Evolutionary conservation across 1,140 invertebrate genomes (phyloP).

Genomic region (Gryllus bimaculatus): DNA sequence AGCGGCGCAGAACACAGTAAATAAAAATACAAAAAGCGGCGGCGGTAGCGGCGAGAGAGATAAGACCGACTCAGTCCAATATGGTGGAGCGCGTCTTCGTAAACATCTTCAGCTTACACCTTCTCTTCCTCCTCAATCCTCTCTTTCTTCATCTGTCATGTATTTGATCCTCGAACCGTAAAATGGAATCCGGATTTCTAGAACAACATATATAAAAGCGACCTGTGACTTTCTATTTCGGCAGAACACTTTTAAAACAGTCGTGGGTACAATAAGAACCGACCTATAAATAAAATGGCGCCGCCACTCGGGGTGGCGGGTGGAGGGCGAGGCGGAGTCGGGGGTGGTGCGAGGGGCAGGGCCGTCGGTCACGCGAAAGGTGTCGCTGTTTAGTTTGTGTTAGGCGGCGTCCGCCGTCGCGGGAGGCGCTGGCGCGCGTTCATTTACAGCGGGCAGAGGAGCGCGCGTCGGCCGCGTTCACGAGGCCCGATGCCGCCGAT

Average conservation of each 20-base stretch:
- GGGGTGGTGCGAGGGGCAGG: too few species aligned
- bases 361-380: background rate
- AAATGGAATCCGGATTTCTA: background rate
- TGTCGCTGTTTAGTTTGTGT: background rate
- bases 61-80: too few species aligned
- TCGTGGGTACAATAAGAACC: background rate
- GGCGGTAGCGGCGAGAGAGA: too few species aligned
- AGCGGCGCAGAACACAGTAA: slow-evolving; percentile 10
- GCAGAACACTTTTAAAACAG: background rate
- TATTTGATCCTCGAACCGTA: background rate
- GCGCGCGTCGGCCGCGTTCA: too few species aligned
- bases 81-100: too few species aligned
- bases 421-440: background rate
- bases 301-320: background rate
- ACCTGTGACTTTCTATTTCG: background rate
- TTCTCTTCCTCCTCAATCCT: background rate
- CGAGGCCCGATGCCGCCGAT: too few species aligned
- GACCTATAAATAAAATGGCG: too few species aligned
- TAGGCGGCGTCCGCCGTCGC: background rate
- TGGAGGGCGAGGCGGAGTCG: background rate
- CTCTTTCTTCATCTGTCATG: background rate
- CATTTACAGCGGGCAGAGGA: too few species aligned
- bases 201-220: background rate
- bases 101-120: too few species aligned
- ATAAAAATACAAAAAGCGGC: slow-evolving; percentile 13